Evolutionary conservation across 2,888 invertebrate species (phyloP), one percentile per base, ranked within the genome.

Genomic region (Pandemis cinnamomeana): DNA sequence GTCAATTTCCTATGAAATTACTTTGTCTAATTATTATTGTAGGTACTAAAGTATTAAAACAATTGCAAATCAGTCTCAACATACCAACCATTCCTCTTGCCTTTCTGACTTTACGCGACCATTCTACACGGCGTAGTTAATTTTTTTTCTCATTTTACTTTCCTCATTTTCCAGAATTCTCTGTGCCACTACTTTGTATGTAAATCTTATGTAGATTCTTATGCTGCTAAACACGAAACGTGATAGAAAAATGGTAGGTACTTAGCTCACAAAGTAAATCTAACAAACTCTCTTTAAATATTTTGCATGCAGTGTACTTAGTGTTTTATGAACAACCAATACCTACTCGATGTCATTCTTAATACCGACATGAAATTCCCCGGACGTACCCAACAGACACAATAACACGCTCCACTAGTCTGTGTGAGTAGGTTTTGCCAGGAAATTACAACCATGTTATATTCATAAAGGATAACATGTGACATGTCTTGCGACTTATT

Each of bases 401-500:
- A 55, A 55, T 55, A 55, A 55, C 55, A 55, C 55, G 55, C 55
- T 55, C 20, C 55, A 55, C 20, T 55, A 55, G 55, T 20, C 55
- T 20, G 55, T 55, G 8, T 20, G 55, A 55, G 36, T 53, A 36
- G 8, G 53, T 51, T 67, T 27, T 44, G 63, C 11, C 55, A 11
- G 41, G 51, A 48, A 11, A 67, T 41, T 20, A 67, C 42, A 44
- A 42, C 55, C 67, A 55, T 20, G 10, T 55, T 55, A 15, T 42
- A 42, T 42, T 67, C 53, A 67, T 67, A 67, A 67, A 51, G 41
- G 51, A 66, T 66, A 55, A 67, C 27, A 36, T 36, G 27, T 36
- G 55, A 55, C 55, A 13, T 55, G 20, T 51, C 67, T 55, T 67
- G 53, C 42, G 67, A 67, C 51, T 42, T 53, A 42, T 41, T 67